phyloP scores from a whole-genome alignment of 1,140 invertebrate species.

The Drosophila takahashii region DNA sequence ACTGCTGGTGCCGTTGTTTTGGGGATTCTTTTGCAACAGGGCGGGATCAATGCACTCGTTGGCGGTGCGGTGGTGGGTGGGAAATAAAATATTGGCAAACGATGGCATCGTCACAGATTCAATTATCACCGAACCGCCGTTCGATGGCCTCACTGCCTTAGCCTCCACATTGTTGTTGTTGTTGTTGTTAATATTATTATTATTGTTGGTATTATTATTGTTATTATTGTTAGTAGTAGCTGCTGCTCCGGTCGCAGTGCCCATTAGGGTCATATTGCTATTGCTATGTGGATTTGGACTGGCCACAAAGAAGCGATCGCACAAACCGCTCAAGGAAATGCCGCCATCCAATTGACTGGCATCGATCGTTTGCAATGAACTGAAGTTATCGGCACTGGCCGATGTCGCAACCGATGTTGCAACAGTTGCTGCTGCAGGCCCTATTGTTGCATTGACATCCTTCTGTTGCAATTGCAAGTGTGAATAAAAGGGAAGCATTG shows the following conservation, averaged over 20 bases:
- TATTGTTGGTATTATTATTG: constrained; percentile 40
- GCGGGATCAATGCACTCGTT: constrained; percentile 50
- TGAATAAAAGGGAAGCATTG: constrained; percentile 59
- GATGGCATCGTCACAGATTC: constrained; percentile 74
- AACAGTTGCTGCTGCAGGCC: neutral
- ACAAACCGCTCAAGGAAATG: constrained; percentile 71
- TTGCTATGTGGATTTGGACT: constrained; percentile 70
- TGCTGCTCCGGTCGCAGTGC: constrained; percentile 17
- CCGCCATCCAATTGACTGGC: constrained; percentile 67
- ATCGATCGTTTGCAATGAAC: constrained; percentile 58
- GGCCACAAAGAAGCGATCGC: constrained; percentile 71
- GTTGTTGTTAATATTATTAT: constrained; percentile 34
- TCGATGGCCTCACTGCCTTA: constrained; percentile 40
- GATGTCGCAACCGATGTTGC: constrained; percentile 14
- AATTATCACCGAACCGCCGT: constrained; percentile 41
- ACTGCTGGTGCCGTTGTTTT: constrained; percentile 20
- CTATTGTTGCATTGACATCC: constrained; percentile 18
- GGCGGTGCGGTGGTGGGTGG: constrained; percentile 29
- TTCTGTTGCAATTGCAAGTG: constrained; percentile 59
- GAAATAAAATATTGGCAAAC: constrained; percentile 69
- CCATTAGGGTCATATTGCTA: constrained; percentile 56
- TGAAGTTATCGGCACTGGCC: constrained; percentile 45
- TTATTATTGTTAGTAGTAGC: constrained; percentile 27
- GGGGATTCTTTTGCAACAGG: constrained; percentile 44
- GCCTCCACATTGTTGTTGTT: constrained; percentile 50